phyloP scores from a whole-genome alignment of 1,140 invertebrate genomes.

The Penaeus vannamei region DNA sequence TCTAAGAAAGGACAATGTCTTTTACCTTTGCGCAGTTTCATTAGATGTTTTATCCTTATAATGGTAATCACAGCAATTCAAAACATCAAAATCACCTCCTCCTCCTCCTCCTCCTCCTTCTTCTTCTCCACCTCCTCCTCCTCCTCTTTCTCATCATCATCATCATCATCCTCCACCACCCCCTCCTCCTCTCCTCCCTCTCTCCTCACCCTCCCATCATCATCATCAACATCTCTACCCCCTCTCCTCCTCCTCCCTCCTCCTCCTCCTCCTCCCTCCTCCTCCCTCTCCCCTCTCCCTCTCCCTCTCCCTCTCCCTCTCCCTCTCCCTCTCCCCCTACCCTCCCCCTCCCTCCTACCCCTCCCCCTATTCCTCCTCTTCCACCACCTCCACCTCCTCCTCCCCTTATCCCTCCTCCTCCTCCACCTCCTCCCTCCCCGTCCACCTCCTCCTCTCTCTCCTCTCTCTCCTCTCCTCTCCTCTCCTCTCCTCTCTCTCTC shows the following conservation, averaged over 20 bases:
- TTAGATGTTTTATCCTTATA: not conserved
- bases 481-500: not conserved
- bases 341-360: no score
- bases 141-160: not conserved
- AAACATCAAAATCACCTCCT: not conserved
- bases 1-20: no score
- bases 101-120: conserved; percentile 11
- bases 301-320: conserved; percentile 11
- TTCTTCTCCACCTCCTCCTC: conserved; percentile 3
- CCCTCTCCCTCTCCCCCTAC: conserved; percentile 1
- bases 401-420: no score
- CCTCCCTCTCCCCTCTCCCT: no score
- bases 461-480: conserved; percentile 11
- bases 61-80: not conserved
- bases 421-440: no score
- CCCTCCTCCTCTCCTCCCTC: conserved; percentile 10
- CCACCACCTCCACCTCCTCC: no score
- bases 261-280: conserved; percentile 11
- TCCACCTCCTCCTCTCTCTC: no score
- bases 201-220: conserved; percentile 5
- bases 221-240: not conserved
- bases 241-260: conserved; percentile 3
- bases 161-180: not conserved
- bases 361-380: no score
- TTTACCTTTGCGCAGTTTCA: not conserved